Evolutionary conservation across 2,113 vertebrate genomes (phyloP).

Genomic region (Crocuta crocuta): DNA sequence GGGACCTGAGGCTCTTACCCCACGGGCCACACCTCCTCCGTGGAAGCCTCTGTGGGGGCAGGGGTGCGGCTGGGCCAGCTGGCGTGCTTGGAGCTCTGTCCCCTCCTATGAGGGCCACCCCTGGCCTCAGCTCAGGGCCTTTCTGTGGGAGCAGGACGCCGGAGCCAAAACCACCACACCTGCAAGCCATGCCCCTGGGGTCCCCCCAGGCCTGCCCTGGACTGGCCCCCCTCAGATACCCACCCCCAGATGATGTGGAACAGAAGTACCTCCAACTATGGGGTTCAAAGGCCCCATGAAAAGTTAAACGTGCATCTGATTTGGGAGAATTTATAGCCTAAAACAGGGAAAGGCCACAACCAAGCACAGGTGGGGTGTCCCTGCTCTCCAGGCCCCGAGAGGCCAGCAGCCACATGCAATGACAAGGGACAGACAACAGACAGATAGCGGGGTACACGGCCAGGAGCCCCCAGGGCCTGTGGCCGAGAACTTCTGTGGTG

Average conservation of each 20-base stretch:
- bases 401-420: not conserved
- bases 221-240: accelerated
- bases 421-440: not conserved
- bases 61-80: not conserved
- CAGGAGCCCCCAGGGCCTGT: not conserved
- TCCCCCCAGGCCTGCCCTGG: not conserved
- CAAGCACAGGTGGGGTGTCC: not conserved
- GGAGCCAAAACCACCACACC: too few species aligned
- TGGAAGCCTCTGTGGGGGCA: not conserved
- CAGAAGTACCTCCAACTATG: not conserved
- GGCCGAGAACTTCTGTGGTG: accelerated
- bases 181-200: accelerated
- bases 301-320: not conserved
- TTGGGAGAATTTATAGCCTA: not conserved
- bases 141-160: not conserved
- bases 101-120: not conserved
- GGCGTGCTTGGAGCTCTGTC: not conserved
- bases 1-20: not conserved
- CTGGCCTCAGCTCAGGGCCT: not conserved
- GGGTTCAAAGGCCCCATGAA: not conserved
- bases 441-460: too few species aligned
- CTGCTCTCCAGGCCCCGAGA: not conserved
- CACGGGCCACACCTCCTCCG: accelerated
- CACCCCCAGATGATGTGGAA: not conserved
- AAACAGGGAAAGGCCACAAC: not conserved